Evolutionary conservation across 2,113 vertebrate species (phyloP).

Genomic region (Sphaerodactylus townsendi): DNA sequence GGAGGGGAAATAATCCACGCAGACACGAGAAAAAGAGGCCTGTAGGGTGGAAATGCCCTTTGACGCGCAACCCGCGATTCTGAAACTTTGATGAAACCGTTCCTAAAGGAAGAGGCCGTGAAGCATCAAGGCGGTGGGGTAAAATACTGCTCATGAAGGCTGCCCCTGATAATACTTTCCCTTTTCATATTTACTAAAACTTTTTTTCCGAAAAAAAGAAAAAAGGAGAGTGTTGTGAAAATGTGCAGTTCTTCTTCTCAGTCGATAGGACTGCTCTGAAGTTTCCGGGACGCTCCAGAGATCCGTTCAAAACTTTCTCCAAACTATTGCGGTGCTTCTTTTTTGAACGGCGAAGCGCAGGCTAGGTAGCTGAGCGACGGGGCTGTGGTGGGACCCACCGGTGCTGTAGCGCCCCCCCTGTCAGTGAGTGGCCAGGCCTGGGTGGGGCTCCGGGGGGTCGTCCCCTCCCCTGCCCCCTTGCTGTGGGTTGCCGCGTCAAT

Average conservation of each 20-base stretch:
- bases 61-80: not conserved
- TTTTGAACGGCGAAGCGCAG: not conserved
- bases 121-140: too few relatives aligned
- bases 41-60: not conserved
- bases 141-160: not conserved
- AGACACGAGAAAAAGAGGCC: not conserved
- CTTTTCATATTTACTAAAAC: not conserved
- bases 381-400: not conserved
- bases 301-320: not conserved
- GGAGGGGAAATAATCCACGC: not conserved
- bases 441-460: not conserved
- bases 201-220: not conserved
- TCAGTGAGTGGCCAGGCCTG: not conserved
- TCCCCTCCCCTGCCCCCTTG: not conserved
- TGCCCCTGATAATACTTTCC: not conserved
- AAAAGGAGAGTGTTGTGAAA: too few relatives aligned
- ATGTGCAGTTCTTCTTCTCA: not conserved
- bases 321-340: not conserved
- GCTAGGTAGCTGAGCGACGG: not conserved
- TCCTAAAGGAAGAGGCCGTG: not conserved
- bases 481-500: constrained; percentile 80
- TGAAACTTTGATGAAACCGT: not conserved
- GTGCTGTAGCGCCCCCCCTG: constrained; percentile 24
- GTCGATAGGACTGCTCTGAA: not conserved
- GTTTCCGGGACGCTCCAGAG: not conserved